Conservation (phyloP, 2,888 invertebrate genomes). For the Clitarchus hookeri region DNA sequence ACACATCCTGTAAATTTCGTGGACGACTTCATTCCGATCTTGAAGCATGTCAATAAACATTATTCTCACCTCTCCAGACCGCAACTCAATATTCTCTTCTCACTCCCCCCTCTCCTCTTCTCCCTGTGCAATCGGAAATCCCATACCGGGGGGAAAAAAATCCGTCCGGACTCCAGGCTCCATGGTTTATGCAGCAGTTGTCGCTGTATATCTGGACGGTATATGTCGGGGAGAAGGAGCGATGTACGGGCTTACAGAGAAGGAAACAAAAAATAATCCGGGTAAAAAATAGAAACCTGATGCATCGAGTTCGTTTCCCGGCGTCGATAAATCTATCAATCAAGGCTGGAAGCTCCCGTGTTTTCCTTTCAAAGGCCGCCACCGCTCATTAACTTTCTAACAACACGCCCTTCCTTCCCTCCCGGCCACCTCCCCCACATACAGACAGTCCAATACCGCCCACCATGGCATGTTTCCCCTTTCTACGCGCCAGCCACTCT, state of each 20-base stretch:
- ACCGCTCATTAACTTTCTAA: constrained; percentile 2
- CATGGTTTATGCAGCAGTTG: neutral
- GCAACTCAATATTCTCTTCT: neutral
- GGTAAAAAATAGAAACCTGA: neutral
- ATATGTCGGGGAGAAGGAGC: neutral
- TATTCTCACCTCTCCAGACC: constrained; percentile 5
- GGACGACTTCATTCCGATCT: neutral
- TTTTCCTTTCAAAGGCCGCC: neutral
- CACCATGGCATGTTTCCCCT: neutral
- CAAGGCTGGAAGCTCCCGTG: neutral
- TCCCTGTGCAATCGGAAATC: neutral
- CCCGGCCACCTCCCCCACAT: neutral
- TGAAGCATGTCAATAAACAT: neutral
- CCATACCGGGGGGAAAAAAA: neutral
- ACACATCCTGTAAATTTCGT: neutral
- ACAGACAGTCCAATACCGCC: neutral
- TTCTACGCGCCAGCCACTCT: neutral
- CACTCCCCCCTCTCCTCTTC: neutral
- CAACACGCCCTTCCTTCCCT: neutral
- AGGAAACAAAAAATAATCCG: neutral
- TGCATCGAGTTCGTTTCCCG: constrained; percentile 4
- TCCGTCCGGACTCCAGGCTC: neutral
- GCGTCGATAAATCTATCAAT: constrained; percentile 4
- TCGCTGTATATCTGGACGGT: neutral
- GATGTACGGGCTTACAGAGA: no score